A percentile compares a stretch with the other conserved stretches of the same genome.
Evolutionary conservation across 2,113 vertebrate genomes (phyloP).

Genomic region (Actenoides hombroni): DNA sequence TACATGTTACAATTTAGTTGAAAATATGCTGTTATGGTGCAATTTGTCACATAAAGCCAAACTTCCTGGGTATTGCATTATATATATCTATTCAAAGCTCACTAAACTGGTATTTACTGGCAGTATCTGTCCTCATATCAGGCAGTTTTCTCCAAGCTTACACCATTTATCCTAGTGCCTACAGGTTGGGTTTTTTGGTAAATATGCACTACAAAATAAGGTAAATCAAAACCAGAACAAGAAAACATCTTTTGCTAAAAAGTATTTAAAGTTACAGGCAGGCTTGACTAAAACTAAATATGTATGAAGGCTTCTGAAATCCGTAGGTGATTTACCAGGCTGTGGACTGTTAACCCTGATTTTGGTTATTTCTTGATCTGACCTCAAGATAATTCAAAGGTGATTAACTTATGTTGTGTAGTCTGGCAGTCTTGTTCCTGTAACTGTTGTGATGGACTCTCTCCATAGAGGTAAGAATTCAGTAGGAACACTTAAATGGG

Average conservation of each 20-base stretch:
- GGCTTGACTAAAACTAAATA: not conserved
- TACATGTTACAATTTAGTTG: not conserved
- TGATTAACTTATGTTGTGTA: not conserved
- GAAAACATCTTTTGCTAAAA: not conserved
- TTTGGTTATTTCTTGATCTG: not conserved
- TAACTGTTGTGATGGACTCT: not conserved
- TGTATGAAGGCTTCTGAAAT: not conserved
- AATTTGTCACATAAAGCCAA: not conserved
- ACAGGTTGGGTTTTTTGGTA: not conserved
- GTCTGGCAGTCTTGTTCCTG: not conserved
- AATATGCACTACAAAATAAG: not conserved
- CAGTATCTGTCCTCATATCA: not conserved
- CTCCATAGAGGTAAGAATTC: not conserved
- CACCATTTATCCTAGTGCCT: rapidly evolving
- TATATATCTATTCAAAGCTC: not conserved
- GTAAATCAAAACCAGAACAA: not conserved
- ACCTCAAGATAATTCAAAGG: not conserved
- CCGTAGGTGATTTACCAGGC: not conserved
- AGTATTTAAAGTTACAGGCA: not conserved
- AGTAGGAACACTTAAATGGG: rapidly evolving
- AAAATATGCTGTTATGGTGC: not conserved
- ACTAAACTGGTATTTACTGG: not conserved
- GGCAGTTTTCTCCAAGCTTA: not conserved
- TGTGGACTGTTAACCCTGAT: not conserved
- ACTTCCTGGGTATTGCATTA: not conserved